These are phyloP conservation scores for Panorpa germanica DNA, from an alignment of 2,888 invertebrate species.

Conservation along the genomic window DNA sequence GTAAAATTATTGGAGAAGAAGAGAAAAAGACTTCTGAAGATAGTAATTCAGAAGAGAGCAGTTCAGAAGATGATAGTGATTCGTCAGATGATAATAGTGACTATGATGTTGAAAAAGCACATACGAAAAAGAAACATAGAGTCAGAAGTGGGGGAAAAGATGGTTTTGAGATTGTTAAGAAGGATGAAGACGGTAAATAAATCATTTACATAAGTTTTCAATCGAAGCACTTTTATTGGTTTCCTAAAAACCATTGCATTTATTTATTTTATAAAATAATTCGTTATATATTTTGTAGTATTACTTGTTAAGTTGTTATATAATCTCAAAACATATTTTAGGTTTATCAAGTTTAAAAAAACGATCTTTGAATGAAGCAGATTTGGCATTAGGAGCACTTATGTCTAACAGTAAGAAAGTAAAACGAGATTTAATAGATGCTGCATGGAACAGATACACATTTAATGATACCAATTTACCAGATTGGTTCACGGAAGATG, in stretches of 20 bases:
- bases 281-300: conserved; percentile 3
- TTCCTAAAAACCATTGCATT: no score
- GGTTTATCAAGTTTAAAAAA: no score
- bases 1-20: conserved; percentile 19
- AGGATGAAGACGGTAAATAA: conserved; percentile 35
- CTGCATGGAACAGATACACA: conserved; percentile 82
- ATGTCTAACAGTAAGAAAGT: conserved; percentile 81
- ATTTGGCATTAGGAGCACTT: conserved; percentile 81
- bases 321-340: no score
- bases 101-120: no score
- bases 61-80: conserved; percentile 18
- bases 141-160: conserved; percentile 26
- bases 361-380: conserved; percentile 63
- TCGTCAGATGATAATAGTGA: conserved; percentile 20
- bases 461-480: conserved; percentile 86
- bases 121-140: no score
- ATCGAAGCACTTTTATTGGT: no score
- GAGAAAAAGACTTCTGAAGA: conserved; percentile 15
- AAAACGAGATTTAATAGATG: conserved; percentile 76
- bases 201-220: no score
- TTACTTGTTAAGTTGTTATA: no score
- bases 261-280: conserved; percentile 14
- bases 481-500: conserved; percentile 92
- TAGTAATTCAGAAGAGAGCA: conserved; percentile 14
- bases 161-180: conserved; percentile 49